phyloP scores from a whole-genome alignment of 2,888 invertebrate genomes.

The Macaria liturata region DNA sequence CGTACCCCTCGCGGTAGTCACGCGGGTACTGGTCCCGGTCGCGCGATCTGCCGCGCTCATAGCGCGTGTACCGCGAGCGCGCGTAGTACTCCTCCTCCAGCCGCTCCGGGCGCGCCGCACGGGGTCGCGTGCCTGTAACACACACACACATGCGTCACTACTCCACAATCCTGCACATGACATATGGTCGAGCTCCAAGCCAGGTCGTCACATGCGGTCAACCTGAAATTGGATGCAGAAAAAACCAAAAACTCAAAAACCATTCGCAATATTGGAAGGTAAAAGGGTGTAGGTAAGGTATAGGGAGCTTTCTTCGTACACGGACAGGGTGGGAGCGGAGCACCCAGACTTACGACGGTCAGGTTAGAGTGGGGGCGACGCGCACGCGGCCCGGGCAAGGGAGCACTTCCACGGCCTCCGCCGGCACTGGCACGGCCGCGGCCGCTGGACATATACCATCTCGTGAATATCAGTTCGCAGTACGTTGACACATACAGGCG shows the following conservation, averaged over 20 bases:
- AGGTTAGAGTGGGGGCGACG: slow-evolving; percentile 58
- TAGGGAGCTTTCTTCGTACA: slow-evolving; percentile 11
- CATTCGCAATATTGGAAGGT: slow-evolving; percentile 28
- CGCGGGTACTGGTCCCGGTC: slow-evolving; percentile 47
- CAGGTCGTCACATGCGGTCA: slow-evolving; percentile 11
- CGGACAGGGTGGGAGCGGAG: slow-evolving; percentile 33
- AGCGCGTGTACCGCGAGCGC: slow-evolving; percentile 59
- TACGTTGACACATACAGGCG: neutral
- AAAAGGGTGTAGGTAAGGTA: slow-evolving; percentile 18
- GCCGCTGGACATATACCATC: slow-evolving; percentile 33
- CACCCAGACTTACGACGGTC: slow-evolving; percentile 66
- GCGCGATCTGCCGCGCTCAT: slow-evolving; percentile 51
- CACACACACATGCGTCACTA: neutral
- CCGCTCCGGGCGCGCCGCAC: slow-evolving; percentile 80
- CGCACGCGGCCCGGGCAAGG: slow-evolving; percentile 76
- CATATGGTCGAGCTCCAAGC: slow-evolving; percentile 7
- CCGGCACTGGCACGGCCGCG: slow-evolving; percentile 48
- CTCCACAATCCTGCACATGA: neutral
- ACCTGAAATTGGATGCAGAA: slow-evolving; percentile 22
- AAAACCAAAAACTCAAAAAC: slow-evolving; percentile 34
- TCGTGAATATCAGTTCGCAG: slow-evolving; percentile 12
- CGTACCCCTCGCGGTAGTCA: slow-evolving; percentile 47
- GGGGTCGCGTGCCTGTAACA: slow-evolving; percentile 63
- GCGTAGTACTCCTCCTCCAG: slow-evolving; percentile 82
- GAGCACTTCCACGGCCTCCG: slow-evolving; percentile 63